Base-by-base conservation (phyloP, 2,797 vertebrate species). In the Chaetophractus vellerosus region DNA sequence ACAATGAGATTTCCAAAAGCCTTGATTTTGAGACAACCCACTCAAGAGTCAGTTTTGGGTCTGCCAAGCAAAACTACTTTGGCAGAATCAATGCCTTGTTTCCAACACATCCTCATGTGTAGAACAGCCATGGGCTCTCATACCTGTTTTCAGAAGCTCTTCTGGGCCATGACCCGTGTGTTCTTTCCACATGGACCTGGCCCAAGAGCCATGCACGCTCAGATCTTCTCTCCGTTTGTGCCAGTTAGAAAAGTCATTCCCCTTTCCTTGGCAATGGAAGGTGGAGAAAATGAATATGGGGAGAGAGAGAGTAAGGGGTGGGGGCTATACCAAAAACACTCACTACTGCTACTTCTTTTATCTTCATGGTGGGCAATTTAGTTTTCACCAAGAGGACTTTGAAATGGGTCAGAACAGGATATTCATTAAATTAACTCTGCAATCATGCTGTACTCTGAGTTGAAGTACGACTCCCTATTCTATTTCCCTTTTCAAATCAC, bases 301-400 rank as follows among this genome's bases (percentile, higher is more conserved):
- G 18, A 24, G 21, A 16, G n/a, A 23, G 6, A 72, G 7, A 71
- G 45, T 23, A 5, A 55, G 11, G 61, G 2, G 57, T 14, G 14
- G 48, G 87, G 18, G 50, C 26, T 69, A 31, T 2, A 55, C 14
- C 45, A 28, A 10, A 72, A 45, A 74, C 26, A 74, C 26, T 48
- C 45, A 74, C 41, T 26, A 48, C 15, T 16, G 26, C 26, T 69
- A 38, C 10, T 38, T 21, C 68, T 74, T 74, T 15, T 16, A 48
- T 48, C 15, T 28, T 45, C 23, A 45, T 19, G 6, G 31, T 75
- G 80, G 64, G 55, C 24, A 85, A n/a, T 76, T 74, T 50, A 68
- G n/a, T 88, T 84, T 87, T 94, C 63, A 90, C 45, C 9, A 41
- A 90, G 36, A 94, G n/a, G 72, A 79, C 16, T 72, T 14, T 68